These are phyloP conservation scores for Eurystomus gularis DNA, from an alignment of 2,113 vertebrate species.

Conservation along the genomic window DNA sequence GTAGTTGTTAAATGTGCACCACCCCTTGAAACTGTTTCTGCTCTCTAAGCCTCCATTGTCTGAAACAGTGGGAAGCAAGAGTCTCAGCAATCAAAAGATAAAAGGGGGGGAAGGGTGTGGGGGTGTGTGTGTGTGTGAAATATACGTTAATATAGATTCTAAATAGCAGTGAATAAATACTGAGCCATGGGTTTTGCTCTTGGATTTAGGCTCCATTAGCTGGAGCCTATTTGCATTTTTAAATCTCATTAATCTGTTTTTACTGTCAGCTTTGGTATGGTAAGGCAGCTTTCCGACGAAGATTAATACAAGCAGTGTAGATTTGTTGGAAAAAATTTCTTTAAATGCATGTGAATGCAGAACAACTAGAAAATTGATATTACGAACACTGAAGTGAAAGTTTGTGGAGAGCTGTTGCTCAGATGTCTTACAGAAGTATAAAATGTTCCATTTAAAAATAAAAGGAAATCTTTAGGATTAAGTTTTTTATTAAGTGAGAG, in stretches of 20 bases:
- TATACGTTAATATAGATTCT: neutral
- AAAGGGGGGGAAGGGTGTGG: neutral
- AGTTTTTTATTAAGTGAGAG: conserved; percentile 42
- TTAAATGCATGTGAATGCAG: neutral
- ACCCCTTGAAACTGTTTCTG: conserved; percentile 30
- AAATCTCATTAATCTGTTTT: neutral
- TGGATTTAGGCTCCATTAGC: neutral
- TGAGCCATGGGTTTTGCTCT: neutral
- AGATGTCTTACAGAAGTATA: neutral
- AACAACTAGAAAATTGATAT: neutral
- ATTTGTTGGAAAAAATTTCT: neutral
- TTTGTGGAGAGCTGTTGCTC: neutral
- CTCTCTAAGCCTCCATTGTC: conserved; percentile 49
- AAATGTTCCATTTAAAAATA: conserved; percentile 24
- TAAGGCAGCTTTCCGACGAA: neutral
- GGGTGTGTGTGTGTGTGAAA: no score
- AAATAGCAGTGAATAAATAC: conserved; percentile 7
- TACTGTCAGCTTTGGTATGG: neutral
- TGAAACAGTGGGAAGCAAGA: conserved; percentile 40
- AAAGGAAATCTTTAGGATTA: conserved; percentile 33
- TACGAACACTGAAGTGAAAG: neutral
- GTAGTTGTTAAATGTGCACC: neutral
- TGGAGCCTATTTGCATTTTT: neutral
- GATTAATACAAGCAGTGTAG: neutral
- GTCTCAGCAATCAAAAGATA: neutral